Evolutionary conservation across 2,797 vertebrate genomes (phyloP).

Genomic region (Graptemys geographica): DNA sequence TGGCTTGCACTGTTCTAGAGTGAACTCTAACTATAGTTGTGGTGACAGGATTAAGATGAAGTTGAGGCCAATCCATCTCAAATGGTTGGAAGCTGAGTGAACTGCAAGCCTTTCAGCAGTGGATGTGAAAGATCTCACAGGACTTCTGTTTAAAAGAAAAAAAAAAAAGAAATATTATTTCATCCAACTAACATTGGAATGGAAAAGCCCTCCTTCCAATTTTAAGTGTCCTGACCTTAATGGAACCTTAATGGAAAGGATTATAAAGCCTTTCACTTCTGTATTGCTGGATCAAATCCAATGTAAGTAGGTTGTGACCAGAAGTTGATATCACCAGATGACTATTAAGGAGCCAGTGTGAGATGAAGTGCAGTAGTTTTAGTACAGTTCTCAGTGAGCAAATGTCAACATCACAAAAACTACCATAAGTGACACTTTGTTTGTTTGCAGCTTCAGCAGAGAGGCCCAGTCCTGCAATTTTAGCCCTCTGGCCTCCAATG

Average conservation of each 20-base stretch:
- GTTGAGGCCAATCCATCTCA: slow-evolving; percentile 62
- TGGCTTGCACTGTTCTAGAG: not conserved
- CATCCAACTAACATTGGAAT: slow-evolving; percentile 10
- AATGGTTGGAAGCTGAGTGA: slow-evolving; percentile 6
- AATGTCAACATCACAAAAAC: not conserved
- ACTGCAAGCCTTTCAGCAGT: not conserved
- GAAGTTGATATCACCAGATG: not conserved
- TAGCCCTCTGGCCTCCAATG: not conserved
- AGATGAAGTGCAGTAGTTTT: not conserved
- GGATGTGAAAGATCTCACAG: slow-evolving; percentile 54
- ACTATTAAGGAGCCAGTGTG: not conserved
- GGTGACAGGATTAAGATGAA: slow-evolving; percentile 51
- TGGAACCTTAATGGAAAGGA: slow-evolving; percentile 2
- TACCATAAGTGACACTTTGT: not conserved
- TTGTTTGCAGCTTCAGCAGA: not conserved
- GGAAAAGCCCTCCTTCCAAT: slow-evolving; percentile 9
- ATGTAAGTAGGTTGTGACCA: not conserved
- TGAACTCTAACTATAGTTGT: slow-evolving; percentile 67
- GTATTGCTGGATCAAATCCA: not conserved
- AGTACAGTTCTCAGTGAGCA: not conserved
- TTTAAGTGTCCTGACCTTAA: not conserved
- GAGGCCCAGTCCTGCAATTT: not conserved
- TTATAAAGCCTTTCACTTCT: slow-evolving; percentile 3
- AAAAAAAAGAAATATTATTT: slow-evolving; percentile 15
- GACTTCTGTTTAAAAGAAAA: not conserved